Evolutionary conservation across 2,113 vertebrate genomes (phyloP).

Genomic region (Anguilla rostrata): DNA sequence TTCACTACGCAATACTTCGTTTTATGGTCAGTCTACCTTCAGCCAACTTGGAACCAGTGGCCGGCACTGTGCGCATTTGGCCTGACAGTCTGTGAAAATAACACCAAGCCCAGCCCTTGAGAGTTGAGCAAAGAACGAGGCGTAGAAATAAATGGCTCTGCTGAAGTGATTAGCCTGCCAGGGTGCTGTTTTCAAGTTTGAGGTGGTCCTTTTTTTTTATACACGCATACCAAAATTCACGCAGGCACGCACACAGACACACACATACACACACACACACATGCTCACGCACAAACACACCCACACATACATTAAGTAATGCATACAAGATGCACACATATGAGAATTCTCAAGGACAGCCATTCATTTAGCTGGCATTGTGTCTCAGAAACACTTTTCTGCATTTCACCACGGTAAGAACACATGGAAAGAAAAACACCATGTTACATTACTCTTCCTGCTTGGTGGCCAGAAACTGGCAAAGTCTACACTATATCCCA

Average conservation of each 20-base stretch:
- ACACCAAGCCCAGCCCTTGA: constrained; percentile 26
- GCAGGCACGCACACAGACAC: neutral
- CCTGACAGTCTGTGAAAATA: constrained; percentile 45
- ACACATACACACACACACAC: neutral
- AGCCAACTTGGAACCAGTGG: constrained; percentile 41
- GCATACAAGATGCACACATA: neutral
- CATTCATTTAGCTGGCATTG: constrained; percentile 66
- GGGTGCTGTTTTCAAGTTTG: constrained; percentile 50
- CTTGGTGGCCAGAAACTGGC: constrained; percentile 54
- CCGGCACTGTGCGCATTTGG: constrained; percentile 30
- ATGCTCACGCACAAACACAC: neutral
- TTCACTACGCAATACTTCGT: constrained; percentile 51
- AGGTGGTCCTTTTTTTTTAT: constrained; percentile 57
- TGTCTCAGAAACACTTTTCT: constrained; percentile 56
- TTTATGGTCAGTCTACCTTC: constrained; percentile 36
- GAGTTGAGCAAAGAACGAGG: constrained; percentile 30
- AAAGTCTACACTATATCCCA: constrained; percentile 44
- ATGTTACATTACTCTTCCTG: constrained; percentile 31
- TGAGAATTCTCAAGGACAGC: constrained; percentile 21
- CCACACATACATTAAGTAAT: neutral
- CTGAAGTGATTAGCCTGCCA: constrained; percentile 44
- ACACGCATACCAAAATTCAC: neutral
- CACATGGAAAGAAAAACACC: constrained; percentile 78
- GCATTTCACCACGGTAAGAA: constrained; percentile 72
- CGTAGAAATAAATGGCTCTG: constrained; percentile 45